Evolutionary conservation across 2,113 vertebrate genomes (phyloP).

Genomic region (Eidolon helvum): DNA sequence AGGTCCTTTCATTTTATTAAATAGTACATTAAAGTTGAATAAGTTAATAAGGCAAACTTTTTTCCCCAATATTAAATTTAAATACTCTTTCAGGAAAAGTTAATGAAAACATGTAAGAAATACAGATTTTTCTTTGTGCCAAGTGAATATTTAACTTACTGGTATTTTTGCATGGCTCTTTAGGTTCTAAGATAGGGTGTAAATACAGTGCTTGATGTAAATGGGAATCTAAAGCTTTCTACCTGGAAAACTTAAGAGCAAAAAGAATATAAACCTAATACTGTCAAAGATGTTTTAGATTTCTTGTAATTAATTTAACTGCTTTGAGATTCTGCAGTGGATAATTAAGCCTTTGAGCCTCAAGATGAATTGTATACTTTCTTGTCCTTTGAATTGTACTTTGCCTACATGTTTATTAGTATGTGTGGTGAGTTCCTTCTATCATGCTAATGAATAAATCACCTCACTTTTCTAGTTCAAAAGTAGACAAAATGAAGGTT

Average conservation of each 20-base stretch:
- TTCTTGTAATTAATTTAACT: background rate
- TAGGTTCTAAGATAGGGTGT: background rate
- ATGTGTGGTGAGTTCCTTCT: background rate
- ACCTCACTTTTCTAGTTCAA: background rate
- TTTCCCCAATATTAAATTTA: background rate
- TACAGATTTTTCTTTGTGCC: background rate
- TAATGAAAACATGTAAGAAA: constrained; percentile 11
- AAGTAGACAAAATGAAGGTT: background rate
- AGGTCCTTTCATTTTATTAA: background rate
- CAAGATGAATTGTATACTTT: background rate
- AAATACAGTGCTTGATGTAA: background rate
- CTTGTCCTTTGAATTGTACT: background rate
- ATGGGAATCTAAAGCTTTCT: background rate
- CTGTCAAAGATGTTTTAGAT: background rate
- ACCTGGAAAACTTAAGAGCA: background rate
- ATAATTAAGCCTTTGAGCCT: background rate
- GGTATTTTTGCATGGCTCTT: background rate
- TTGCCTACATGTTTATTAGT: background rate
- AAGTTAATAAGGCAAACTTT: background rate
- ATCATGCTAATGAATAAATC: background rate
- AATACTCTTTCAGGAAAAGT: constrained; percentile 14
- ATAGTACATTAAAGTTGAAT: background rate
- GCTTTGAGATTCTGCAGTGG: background rate
- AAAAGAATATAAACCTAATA: background rate
- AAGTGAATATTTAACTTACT: constrained; percentile 8